These are phyloP conservation scores for Cephus spinipes DNA, from an alignment of 2,888 invertebrate species.

Conservation along the genomic window DNA sequence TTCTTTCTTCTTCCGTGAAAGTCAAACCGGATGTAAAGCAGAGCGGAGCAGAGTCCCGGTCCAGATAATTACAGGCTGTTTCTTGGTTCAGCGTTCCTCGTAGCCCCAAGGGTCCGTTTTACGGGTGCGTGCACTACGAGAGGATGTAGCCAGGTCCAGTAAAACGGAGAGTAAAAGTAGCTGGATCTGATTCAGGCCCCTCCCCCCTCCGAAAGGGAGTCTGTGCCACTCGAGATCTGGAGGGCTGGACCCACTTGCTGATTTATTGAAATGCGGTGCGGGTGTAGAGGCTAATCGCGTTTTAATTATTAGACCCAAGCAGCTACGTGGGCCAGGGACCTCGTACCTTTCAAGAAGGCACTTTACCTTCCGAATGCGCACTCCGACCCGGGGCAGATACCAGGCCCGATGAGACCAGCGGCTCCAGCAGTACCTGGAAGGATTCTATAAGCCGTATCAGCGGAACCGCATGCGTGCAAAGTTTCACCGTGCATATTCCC, in stretches of 20 bases:
- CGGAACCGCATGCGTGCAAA: slow-evolving; percentile 41
- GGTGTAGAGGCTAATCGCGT: slow-evolving; percentile 38
- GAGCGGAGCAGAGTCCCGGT: slow-evolving; percentile 34
- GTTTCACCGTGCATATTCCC: slow-evolving; percentile 54
- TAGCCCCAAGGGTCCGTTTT: slow-evolving; percentile 27
- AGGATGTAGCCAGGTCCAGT: neutral
- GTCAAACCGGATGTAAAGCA: slow-evolving; percentile 33
- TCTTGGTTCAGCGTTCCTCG: slow-evolving; percentile 28
- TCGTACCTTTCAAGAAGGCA: neutral
- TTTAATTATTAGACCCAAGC: slow-evolving; percentile 31
- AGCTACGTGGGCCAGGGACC: neutral
- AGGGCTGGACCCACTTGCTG: slow-evolving; percentile 12
- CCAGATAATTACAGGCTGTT: slow-evolving; percentile 45
- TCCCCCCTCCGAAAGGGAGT: neutral
- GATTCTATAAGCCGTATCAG: slow-evolving; percentile 1
- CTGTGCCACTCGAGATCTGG: slow-evolving; percentile 20
- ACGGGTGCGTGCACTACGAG: neutral
- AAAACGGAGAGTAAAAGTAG: neutral
- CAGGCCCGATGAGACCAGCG: neutral
- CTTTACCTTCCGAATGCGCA: neutral
- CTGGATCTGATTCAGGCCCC: neutral
- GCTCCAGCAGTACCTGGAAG: neutral
- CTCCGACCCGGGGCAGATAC: neutral
- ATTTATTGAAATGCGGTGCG: slow-evolving; percentile 30
- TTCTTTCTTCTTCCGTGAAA: slow-evolving; percentile 15